Percentiles rank a stretch among this genome's conserved stretches.
Evolutionary conservation across 2,113 vertebrate species (phyloP).

Genomic region (Bubo scandiacus): DNA sequence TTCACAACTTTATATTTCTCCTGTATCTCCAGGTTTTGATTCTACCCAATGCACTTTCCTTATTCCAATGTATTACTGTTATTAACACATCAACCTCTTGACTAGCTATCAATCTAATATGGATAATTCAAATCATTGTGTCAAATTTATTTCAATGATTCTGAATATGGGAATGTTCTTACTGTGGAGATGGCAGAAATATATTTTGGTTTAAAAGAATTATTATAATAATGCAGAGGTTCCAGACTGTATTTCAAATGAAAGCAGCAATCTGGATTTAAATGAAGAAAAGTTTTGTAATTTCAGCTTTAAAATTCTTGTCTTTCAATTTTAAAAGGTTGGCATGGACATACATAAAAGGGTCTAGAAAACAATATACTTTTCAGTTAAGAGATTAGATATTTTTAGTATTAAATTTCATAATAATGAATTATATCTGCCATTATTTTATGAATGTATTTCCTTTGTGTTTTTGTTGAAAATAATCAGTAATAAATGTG

Average conservation of each 20-base stretch:
- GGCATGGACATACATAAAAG: not conserved
- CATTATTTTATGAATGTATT: not conserved
- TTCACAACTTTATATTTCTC: not conserved
- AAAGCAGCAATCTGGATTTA: slow-evolving; percentile 29
- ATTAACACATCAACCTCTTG: slow-evolving; percentile 1
- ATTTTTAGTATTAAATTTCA: not conserved
- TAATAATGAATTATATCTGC: not conserved
- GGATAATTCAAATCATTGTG: slow-evolving; percentile 52
- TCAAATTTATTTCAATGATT: slow-evolving; percentile 37
- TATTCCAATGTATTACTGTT: not conserved
- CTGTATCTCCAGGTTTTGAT: not conserved
- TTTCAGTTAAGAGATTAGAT: not conserved
- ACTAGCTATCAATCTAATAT: slow-evolving; percentile 32
- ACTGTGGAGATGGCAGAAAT: slow-evolving; percentile 47
- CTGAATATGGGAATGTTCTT: slow-evolving; percentile 21
- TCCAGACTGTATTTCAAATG: slow-evolving; percentile 2
- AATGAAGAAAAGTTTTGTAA: not conserved
- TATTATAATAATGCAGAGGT: not conserved
- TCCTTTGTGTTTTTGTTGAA: not conserved
- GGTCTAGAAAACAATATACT: not conserved
- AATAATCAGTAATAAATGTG: not conserved
- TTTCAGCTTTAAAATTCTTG: not conserved
- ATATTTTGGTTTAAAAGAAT: not conserved
- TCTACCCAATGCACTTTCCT: not conserved
- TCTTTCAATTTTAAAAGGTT: not conserved